Evolutionary conservation across 53 echinoderm and acorn worm genomes (phyloP).

Genomic region (Astropecten irregularis): DNA sequence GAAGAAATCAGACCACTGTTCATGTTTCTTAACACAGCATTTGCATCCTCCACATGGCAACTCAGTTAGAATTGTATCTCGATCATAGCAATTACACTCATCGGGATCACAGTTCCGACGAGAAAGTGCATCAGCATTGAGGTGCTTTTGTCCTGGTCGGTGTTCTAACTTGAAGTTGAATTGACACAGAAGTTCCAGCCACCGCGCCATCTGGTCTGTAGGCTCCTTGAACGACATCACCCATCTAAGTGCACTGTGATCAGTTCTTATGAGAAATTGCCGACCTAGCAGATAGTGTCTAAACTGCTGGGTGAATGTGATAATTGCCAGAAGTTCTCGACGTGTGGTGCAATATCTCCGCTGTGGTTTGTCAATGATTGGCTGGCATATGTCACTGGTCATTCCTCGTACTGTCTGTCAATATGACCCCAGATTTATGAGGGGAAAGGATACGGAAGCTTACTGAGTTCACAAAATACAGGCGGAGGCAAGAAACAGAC

Average conservation of each 20-base stretch:
- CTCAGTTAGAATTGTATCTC: too few species aligned
- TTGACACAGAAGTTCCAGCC: constrained; percentile 51
- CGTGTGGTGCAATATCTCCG: too few species aligned
- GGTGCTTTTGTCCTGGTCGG: constrained; percentile 50
- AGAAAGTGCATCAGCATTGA: too few species aligned
- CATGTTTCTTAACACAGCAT: too few species aligned
- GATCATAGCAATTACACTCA: too few species aligned
- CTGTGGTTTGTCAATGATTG: constrained; percentile 49
- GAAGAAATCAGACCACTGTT: too few species aligned
- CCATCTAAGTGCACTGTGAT: constrained; percentile 60
- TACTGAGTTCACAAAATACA: too few species aligned
- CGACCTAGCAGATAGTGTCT: constrained; percentile 71
- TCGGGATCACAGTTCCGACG: too few species aligned
- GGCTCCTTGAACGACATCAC: constrained; percentile 59
- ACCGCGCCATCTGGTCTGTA: constrained; percentile 63
- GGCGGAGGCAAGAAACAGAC: too few species aligned
- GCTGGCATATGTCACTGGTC: constrained; percentile 68
- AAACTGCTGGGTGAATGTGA: constrained; percentile 62
- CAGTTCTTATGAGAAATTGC: constrained; percentile 60
- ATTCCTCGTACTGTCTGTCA: constrained; percentile 64
- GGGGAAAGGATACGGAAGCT: too few species aligned
- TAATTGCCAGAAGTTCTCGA: constrained; percentile 56
- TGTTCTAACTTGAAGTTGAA: constrained; percentile 60
- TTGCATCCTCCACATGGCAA: too few species aligned
- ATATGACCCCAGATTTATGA: too few species aligned